Base-by-base conservation (phyloP, 2,888 invertebrate genomes). In the Mayetiola destructor region DNA sequence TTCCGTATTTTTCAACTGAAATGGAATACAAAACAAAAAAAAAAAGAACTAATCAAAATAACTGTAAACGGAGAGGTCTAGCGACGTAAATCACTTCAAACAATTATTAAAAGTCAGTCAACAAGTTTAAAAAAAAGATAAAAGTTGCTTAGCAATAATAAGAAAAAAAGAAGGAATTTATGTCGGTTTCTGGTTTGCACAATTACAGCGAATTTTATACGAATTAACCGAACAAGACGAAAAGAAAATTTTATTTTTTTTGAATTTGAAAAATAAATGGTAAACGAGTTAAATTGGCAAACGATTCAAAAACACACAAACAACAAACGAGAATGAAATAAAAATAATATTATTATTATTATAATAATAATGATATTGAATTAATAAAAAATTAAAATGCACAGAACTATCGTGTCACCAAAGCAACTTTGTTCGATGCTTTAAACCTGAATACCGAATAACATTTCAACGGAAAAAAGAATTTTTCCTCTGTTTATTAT, bases 391-490 rank as follows among this genome's bases (percentile, higher is more conserved):
- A 48, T 27, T 27, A 23, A 48, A 48, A 48, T 21, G n/a, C n/a
- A n/a, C 48, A 48, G 27, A 23, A 48, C 48, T 16, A 12, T 27
- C 27, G 48, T 27, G 48, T 32, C 6, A 48, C 27, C n/a, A 48
- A 16, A 48, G 27, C 27, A 48, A 48, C 48, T 48, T 48, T n/a
- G 48, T 48, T 48, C 48, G 48, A 48, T 48, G 27, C 27, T 48
- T 27, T 27, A 48, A 48, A 48, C 48, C 48, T 27, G 48, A 48
- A 48, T 48, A 48, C 48, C 27, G 48, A 48, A 48, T 48, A 48
- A 48, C 48, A 27, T 48, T 48, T 48, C 48, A 27, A 48, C n/a
- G n/a, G n/a, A n/a, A n/a, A 48, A 40, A 48, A 48, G 48, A 48
- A 48, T 48, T 48, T 48, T 48, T 48, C 48, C 48, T 48, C 27